Evolutionary conservation across 2,888 invertebrate species (phyloP).

Genomic region (Altica lythri): DNA sequence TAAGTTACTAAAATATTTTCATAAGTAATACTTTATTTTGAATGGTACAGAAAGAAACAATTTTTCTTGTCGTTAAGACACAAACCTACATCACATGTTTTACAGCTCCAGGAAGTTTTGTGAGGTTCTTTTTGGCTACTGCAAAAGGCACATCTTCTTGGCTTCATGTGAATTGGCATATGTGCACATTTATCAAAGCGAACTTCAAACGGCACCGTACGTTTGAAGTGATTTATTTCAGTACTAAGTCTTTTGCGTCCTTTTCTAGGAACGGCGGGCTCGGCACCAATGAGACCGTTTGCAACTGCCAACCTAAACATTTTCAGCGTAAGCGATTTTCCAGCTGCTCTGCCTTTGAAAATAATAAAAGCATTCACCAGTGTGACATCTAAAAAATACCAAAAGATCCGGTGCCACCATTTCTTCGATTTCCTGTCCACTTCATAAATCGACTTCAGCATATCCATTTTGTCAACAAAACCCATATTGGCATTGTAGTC

Average conservation of each 20-base stretch:
- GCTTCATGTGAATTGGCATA: constrained; percentile 1
- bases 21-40: constrained; percentile 8
- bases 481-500: constrained; percentile 26
- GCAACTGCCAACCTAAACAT: constrained; percentile 1
- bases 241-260: neutral
- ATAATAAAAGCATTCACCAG: neutral
- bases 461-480: constrained; percentile 46
- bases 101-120: constrained; percentile 13
- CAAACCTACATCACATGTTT: constrained; percentile 14
- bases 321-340: neutral
- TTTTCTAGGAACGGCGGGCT: neutral
- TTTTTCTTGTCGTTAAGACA: constrained; percentile 17
- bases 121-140: constrained; percentile 13
- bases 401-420: constrained; percentile 42
- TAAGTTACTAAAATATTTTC: constrained; percentile 8
- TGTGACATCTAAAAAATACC: neutral
- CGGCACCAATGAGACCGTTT: constrained; percentile 5
- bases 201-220: constrained; percentile 2
- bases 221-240: constrained; percentile 3
- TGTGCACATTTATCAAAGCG: constrained; percentile 8
- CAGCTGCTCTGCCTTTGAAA: no score
- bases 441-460: constrained; percentile 43
- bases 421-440: constrained; percentile 45
- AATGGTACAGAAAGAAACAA: constrained; percentile 9
- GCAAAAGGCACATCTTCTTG: constrained; percentile 7